phyloP scores from a whole-genome alignment of 2,797 vertebrate species.

The Odontamblyopus lacepedii region DNA sequence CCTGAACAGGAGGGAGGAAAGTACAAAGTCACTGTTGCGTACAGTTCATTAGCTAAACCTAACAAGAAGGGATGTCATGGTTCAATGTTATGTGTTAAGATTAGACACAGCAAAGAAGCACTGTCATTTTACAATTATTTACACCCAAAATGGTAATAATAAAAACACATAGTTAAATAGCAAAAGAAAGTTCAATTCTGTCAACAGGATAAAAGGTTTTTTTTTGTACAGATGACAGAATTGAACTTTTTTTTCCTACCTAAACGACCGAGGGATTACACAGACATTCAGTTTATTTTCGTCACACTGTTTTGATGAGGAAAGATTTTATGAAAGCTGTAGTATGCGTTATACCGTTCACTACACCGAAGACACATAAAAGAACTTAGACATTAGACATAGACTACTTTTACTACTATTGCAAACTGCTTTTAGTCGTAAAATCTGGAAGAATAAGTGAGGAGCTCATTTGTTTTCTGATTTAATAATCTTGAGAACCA shows the following conservation, averaged over 20 bases:
- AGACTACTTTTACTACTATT: too few species aligned
- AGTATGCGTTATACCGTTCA: neutral
- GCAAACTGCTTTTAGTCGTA: neutral
- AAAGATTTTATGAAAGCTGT: neutral
- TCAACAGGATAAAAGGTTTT: too few species aligned
- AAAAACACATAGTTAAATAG: neutral
- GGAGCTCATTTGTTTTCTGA: neutral
- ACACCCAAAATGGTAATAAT: neutral
- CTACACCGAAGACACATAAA: neutral
- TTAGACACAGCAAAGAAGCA: neutral
- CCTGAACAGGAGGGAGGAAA: neutral
- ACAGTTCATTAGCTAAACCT: neutral
- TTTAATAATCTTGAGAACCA: neutral
- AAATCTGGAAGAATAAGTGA: neutral
- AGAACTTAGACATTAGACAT: too few species aligned
- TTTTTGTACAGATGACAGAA: too few species aligned
- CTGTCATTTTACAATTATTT: neutral
- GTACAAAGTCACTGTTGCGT: conserved; percentile 4
- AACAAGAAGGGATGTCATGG: neutral
- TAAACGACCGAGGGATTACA: too few species aligned
- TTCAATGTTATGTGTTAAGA: neutral
- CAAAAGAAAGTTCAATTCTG: too few species aligned
- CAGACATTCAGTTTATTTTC: neutral
- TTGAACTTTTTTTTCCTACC: too few species aligned
- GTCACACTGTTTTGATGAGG: neutral